Evolutionary conservation across 2,888 invertebrate species (phyloP), one percentile per base, ranked within the genome.

Genomic region (Aporophyla lueneburgensis): DNA sequence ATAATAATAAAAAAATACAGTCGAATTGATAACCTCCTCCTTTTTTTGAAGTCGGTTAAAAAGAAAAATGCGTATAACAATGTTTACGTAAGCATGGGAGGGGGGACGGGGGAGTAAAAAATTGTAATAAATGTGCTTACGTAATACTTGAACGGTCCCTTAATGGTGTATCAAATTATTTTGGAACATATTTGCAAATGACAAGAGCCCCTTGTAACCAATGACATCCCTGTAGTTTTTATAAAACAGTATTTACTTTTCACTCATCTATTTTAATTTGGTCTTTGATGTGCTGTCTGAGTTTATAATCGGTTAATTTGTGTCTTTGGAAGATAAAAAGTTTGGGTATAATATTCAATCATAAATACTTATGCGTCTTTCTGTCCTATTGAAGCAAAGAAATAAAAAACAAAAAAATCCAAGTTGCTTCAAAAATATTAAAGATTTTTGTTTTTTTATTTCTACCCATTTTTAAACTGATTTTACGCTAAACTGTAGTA

Each of bases 181-280:
- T 80, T 75, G 84, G 63, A 78, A 78, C 24, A 82, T 93, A 92
- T 95, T 95, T 95, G 95, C 94, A 94, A 95, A 94, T 95, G 92
- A 89, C 84, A 90, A 74, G 81, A 86, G 87, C 85, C 86, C 86
- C 70, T 84, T 88, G 78, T 94, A 94, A 95, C 94, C 94, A 92
- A 92, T 89, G 94, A 94, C 95, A 94, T 94, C 93, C 92, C 93
- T 92, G 90, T 93, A 93, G 92, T 93, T 91, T 91, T 86, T 89
- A 33, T n/a, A 87, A 87, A 91, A 92, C 96, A 96, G 96, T 96
- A 96, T 96, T 96, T 96, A 96, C 96, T 96, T 96, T 95, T 95
- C 90, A 89, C 86, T 81, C 87, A 90, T 84, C 80, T 90, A 84
- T 91, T 92, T 91, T 91, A 78, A 92, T 93, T 91, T 89, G 82